phyloP scores from a whole-genome alignment of 2,797 vertebrate species.

The Gymnoscopelus braueri region DNA sequence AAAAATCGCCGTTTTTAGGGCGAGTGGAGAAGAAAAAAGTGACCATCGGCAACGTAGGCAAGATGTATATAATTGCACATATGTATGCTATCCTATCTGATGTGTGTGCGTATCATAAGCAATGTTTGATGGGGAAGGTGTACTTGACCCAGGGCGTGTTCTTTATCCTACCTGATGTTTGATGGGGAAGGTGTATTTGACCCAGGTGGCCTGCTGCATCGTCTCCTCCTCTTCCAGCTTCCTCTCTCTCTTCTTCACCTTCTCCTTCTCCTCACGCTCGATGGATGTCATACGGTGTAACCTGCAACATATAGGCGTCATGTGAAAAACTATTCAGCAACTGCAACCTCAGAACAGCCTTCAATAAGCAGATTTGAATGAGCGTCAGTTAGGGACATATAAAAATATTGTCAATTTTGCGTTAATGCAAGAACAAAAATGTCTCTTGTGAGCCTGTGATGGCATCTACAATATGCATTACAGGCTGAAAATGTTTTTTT shows the following conservation, averaged over 20 bases:
- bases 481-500: too few relatives aligned
- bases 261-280: conserved; percentile 98
- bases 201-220: conserved; percentile 98
- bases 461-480: too few relatives aligned
- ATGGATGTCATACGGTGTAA: conserved; percentile 96
- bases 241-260: conserved; percentile 96
- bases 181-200: conserved; percentile 97
- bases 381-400: not conserved
- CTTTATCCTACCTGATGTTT: conserved; percentile 90
- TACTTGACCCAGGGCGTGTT: not conserved
- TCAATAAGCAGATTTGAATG: not conserved
- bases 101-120: too few relatives aligned
- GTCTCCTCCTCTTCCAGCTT: conserved; percentile 98
- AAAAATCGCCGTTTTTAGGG: too few relatives aligned
- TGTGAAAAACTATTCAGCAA: not conserved
- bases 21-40: too few relatives aligned
- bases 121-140: not conserved
- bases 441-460: too few relatives aligned
- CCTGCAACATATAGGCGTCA: conserved; percentile 55
- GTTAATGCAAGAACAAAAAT: too few relatives aligned
- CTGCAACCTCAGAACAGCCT: not conserved
- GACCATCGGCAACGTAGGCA: too few relatives aligned
- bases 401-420: not conserved
- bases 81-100: too few relatives aligned
- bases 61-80: too few relatives aligned